Evolutionary conservation across 35 echinoderm and acorn worm species (phyloP), one percentile per base, ranked within the genome.

Genomic region (Hemicentrotus pulcherrimus): DNA sequence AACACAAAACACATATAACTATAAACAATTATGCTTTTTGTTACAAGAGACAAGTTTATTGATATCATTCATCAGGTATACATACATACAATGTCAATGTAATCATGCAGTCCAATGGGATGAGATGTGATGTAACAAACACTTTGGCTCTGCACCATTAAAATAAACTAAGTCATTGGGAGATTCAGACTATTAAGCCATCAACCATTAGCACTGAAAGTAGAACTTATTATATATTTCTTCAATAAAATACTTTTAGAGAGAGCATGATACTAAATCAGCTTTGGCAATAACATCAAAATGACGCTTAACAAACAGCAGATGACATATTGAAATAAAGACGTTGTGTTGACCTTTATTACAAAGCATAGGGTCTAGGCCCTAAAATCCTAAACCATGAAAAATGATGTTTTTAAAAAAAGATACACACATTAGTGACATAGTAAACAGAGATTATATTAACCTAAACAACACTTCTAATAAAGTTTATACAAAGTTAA

Each of bases 21-120:
- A 22, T 6, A 22, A 78, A 71, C 9, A 55, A 12, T 78, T 78
- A n/a, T 78, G 22, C 28, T n/a, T 78, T 78, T 24, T 78, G 19
- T 78, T n/a, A 78, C 65, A 78, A 78, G 61, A 70, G 65, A 78
- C 65, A 78, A 78, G 65, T 78, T 78, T 78, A 78, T 78, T 78
- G 65, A 78, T 78, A 78, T n/a, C 4, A 78, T 78, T 78, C 28
- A 28, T n/a, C 65, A 78, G 24, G 65, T 78, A 28, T 78, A 78
- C 50, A 78, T 78, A 22, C 65, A 78, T 78, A 22, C 65, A 78
- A 78, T 6, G 65, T 78, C 65, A 78, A 78, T 6, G 65, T 78
- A 78, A 78, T 78, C 19, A 41, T 41, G 35, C 35, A 78, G 65
- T 78, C 15, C 24, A 78, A 55, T n/a, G 28, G n/a, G 65, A 7